A percentile compares a stretch with the other conserved stretches of the same genome.
phyloP scores from a whole-genome alignment of 2,113 vertebrate genomes.

The Heptranchias perlo region DNA sequence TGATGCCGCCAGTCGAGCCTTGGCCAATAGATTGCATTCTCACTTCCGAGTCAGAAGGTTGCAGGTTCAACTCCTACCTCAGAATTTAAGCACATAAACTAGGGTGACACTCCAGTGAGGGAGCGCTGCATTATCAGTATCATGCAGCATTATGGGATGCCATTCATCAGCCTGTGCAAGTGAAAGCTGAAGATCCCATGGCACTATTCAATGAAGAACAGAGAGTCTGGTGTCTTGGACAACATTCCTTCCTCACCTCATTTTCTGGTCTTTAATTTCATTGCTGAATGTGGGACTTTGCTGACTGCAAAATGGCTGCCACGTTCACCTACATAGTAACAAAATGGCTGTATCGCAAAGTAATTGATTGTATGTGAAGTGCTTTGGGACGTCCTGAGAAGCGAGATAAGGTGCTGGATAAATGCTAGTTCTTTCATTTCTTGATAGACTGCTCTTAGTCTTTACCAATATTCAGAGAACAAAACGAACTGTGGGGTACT shows the following conservation, averaged over 20 bases:
- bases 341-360: not conserved
- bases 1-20: too few relatives aligned
- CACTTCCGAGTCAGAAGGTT: too few relatives aligned
- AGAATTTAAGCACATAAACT: not conserved
- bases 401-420: not conserved
- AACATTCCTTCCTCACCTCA: not conserved
- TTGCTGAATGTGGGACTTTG: not conserved
- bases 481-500: not conserved
- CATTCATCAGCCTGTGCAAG: not conserved
- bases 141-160: not conserved
- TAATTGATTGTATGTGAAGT: not conserved
- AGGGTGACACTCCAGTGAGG: not conserved
- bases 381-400: not conserved
- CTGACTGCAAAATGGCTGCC: not conserved
- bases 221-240: not conserved
- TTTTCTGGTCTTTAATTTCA: not conserved
- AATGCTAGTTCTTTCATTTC: not conserved
- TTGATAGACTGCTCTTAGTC: not conserved
- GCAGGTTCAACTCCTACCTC: too few relatives aligned
- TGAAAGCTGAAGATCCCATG: not conserved
- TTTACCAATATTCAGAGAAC: not conserved
- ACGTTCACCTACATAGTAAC: not conserved
- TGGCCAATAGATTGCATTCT: too few relatives aligned
- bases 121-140: not conserved
- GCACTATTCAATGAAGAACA: not conserved